A percentile compares a stretch with the other conserved stretches of the same genome.
phyloP scores from a whole-genome alignment of 2,797 vertebrate genomes.

The Smutsia temminckii region DNA sequence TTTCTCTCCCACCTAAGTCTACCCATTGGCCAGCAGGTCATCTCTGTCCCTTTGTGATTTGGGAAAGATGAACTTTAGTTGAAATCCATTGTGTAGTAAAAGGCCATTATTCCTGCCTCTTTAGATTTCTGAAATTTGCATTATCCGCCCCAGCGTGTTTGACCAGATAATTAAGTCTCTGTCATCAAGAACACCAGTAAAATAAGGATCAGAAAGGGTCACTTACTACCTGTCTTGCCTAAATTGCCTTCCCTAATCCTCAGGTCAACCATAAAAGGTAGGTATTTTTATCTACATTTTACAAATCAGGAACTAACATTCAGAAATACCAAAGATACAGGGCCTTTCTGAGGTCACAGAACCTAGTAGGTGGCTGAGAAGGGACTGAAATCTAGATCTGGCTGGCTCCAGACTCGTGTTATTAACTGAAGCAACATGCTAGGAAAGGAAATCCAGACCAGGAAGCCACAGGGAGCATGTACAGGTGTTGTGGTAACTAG shows the following conservation, averaged over 20 bases:
- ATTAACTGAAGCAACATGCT: background rate
- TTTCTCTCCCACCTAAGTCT: background rate
- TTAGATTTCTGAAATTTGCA: slow-evolving; percentile 74
- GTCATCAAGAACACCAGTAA: background rate
- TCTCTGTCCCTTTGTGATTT: slow-evolving; percentile 50
- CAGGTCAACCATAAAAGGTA: background rate
- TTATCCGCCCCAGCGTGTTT: slow-evolving; percentile 32
- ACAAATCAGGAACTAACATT: slow-evolving; percentile 13
- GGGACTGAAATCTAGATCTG: background rate
- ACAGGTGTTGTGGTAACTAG: background rate
- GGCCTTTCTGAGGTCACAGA: background rate
- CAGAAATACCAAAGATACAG: background rate
- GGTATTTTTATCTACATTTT: background rate
- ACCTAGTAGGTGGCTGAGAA: background rate
- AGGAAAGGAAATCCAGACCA: background rate
- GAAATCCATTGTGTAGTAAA: slow-evolving; percentile 79
- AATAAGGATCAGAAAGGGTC: background rate
- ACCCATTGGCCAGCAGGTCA: slow-evolving; percentile 17
- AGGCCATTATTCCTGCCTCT: slow-evolving; percentile 74
- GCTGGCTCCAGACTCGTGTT: background rate
- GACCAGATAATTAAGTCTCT: background rate
- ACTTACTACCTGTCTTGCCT: background rate
- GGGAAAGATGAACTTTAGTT: slow-evolving; percentile 72
- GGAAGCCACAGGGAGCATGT: background rate
- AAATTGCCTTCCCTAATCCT: background rate